phyloP scores from a whole-genome alignment of 1,140 invertebrate species.

The Musca vetustissima region DNA sequence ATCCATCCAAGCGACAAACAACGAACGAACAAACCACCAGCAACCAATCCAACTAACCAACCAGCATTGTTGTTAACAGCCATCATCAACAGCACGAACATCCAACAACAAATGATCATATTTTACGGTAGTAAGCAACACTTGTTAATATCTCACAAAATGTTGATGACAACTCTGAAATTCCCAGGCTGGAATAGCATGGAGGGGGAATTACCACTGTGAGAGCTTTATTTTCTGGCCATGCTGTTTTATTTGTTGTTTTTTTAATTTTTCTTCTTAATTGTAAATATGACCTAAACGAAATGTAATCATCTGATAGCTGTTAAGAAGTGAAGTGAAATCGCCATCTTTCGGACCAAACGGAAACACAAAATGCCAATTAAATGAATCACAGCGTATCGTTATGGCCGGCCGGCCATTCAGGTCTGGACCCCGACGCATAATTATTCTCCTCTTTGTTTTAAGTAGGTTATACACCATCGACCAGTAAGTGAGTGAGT shows the following conservation, averaged over 20 bases:
- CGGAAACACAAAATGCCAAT: too few species aligned
- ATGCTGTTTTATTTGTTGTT: neutral
- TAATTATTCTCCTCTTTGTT: too few species aligned
- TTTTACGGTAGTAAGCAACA: neutral
- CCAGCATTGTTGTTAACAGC: neutral
- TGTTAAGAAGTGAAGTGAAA: constrained; percentile 23
- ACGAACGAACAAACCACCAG: neutral
- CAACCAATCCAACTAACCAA: neutral
- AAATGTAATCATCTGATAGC: constrained; percentile 9
- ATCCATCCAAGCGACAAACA: neutral
- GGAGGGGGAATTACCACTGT: neutral
- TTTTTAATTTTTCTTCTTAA: neutral
- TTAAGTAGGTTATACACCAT: too few species aligned
- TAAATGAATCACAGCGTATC: too few species aligned
- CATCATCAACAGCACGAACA: neutral
- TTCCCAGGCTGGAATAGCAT: neutral
- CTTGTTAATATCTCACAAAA: neutral
- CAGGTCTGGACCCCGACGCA: too few species aligned
- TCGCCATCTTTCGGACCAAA: neutral
- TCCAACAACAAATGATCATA: constrained; percentile 9
- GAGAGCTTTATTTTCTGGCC: neutral
- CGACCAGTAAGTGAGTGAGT: too few species aligned
- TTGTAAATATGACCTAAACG: constrained; percentile 8
- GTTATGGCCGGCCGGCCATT: too few species aligned
- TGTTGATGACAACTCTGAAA: constrained; percentile 3